These are phyloP conservation scores for Phycodurus eques DNA, from an alignment of 2,113 vertebrate species.

Conservation along the genomic window DNA sequence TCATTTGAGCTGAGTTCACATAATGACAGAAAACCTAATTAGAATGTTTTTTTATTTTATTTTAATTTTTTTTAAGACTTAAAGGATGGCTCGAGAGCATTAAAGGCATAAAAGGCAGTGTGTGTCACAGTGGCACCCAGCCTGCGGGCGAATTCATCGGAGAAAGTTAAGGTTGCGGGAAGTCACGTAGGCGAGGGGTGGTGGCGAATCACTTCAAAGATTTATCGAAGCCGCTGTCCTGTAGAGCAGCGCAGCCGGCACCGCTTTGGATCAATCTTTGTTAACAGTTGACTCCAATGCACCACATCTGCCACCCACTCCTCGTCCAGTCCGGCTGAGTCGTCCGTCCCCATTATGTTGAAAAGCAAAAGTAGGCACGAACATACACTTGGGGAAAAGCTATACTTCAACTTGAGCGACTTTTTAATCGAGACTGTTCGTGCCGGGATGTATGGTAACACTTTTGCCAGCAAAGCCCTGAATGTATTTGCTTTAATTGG, in stretches of 20 bases:
- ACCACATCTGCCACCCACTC: conserved; percentile 24
- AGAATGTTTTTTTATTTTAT: neutral
- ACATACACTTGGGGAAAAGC: conserved; percentile 17
- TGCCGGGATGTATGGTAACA: neutral
- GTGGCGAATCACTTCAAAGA: conserved; percentile 39
- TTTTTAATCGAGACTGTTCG: conserved; percentile 1
- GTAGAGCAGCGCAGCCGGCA: conserved; percentile 20
- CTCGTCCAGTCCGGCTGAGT: conserved; percentile 11
- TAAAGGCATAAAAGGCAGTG: neutral
- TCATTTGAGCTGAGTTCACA: neutral
- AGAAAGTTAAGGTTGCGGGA: conserved; percentile 1
- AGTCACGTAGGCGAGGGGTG: conserved; percentile 5
- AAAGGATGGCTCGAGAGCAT: neutral
- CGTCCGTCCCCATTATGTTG: conserved; percentile 22
- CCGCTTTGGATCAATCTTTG: conserved; percentile 51
- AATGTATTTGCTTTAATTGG: neutral
- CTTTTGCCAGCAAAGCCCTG: neutral
- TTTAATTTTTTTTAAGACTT: neutral
- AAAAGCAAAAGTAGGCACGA: conserved; percentile 5
- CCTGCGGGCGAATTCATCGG: neutral
- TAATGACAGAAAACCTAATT: neutral
- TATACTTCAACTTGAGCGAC: conserved; percentile 3
- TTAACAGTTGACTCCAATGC: conserved; percentile 41
- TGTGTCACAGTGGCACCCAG: conserved; percentile 1
- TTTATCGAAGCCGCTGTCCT: conserved; percentile 41